Base-by-base conservation (phyloP, 2,888 invertebrate genomes). In the Drosophila cracens region DNA sequence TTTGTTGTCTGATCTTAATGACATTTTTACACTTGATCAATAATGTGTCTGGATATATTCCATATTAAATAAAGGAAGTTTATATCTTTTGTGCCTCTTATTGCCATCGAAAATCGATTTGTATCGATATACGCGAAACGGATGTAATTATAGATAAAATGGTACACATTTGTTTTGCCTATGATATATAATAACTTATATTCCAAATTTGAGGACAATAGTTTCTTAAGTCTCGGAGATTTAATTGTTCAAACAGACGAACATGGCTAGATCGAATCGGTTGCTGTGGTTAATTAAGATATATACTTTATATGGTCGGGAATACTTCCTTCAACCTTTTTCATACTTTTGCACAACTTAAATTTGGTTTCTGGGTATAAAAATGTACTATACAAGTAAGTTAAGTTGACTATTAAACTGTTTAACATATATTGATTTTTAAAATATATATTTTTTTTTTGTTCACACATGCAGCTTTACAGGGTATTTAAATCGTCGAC, bases 181-280 rank as follows among this genome's bases (percentile, higher is more conserved):
- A 18, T 7, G 13, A 25, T 46, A 46, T 7, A 13, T 1, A 7
- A 25, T 2, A 46, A 2, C 4, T 16, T 7, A 16, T 8, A 25
- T 8, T 25, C 13, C 7, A 46, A 46, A 25, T 46, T 16, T 8
- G 4, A 25, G 4, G 8, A 8, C 1, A 25, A 8, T 46, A 25
- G 0, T 4, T 16, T 0, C 4, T 0, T 8, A 46, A 25, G 16
- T 13, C 13, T 21, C 4, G 13, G 13, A 13, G 21, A 21, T 21
- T 13, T 13, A 13, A 7, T 46, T 21, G 7, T 21, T 13, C 21
- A 46, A 7, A 16, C 13, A 16, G 13, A 4, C 8, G 13, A 2
- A 25, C 13, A 46, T 46, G 16, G 21, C 4, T 25, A 46, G 1
- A 25, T 46, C 25, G 7, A 16, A 4, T 25, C 16, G 21, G 46